Conservation (phyloP, 1,140 invertebrate species). For the Ceratina australensis region DNA sequence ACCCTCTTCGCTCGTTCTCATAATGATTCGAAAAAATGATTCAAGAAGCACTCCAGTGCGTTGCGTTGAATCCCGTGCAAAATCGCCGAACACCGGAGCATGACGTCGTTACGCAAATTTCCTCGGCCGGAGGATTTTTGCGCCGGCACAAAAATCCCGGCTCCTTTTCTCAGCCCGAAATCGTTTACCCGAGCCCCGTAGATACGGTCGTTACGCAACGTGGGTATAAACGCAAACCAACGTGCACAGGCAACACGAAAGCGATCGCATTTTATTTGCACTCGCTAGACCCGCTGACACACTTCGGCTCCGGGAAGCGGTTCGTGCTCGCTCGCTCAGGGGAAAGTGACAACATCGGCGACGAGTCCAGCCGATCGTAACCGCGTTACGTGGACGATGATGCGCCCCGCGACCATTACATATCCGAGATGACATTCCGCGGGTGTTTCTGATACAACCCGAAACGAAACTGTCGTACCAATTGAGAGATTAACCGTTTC, state of each 20-base stretch:
- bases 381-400: conserved; percentile 61
- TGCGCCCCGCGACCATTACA: conserved; percentile 15
- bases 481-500: too few species aligned
- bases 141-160: too few species aligned
- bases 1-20: too few species aligned
- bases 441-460: not conserved
- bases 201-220: too few species aligned
- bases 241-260: conserved; percentile 7
- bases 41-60: too few species aligned
- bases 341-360: conserved; percentile 64
- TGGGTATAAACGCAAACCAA: too few species aligned
- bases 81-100: not conserved
- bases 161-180: too few species aligned
- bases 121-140: too few species aligned
- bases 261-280: conserved; percentile 62
- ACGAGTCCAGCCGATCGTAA: conserved; percentile 55
- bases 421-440: conserved; percentile 27
- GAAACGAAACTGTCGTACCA: too few species aligned
- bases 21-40: too few species aligned
- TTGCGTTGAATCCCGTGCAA: too few species aligned
- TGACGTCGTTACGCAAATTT: conserved; percentile 22
- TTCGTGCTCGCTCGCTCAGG: conserved; percentile 22
- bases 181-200: not conserved
- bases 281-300: conserved; percentile 66
- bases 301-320: conserved; percentile 58